phyloP scores from a whole-genome alignment of 2,888 invertebrate species.

The Protophormia terraenovae region DNA sequence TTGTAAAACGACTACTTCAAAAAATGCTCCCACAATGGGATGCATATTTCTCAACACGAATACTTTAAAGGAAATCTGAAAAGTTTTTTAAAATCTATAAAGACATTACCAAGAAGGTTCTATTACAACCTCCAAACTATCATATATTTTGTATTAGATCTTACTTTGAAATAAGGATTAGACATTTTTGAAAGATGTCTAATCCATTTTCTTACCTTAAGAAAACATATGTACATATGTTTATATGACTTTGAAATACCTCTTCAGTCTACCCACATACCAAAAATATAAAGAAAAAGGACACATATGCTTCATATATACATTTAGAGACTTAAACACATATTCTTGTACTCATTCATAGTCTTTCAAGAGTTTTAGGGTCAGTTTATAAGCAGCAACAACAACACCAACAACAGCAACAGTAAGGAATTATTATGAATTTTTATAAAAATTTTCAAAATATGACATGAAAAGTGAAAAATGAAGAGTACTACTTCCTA shows the following conservation, averaged over 20 bases:
- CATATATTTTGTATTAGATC: no score
- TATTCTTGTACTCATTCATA: conserved; percentile 10
- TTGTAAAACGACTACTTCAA: conserved; percentile 56
- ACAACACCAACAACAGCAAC: conserved; percentile 9
- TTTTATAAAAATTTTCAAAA: conserved; percentile 65
- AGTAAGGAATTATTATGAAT: conserved; percentile 61
- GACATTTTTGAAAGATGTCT: no score
- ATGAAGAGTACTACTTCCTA: conserved; percentile 61
- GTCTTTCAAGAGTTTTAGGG: conserved; percentile 60
- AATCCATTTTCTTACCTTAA: no score
- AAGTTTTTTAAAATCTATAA: neutral
- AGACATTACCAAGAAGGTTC: no score
- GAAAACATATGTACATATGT: no score
- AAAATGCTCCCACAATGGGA: conserved; percentile 46
- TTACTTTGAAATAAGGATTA: no score
- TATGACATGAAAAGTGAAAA: conserved; percentile 68
- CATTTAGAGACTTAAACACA: neutral
- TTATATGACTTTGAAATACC: neutral
- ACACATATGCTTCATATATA: conserved; percentile 69
- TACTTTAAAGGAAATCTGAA: neutral
- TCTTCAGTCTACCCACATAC: neutral
- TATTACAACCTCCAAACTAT: no score
- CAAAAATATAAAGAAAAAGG: conserved; percentile 12
- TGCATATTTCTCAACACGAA: neutral
- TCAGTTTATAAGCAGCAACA: conserved; percentile 57